Conservation (phyloP, 2,888 invertebrate species). For the Oxystoma pomonae region DNA sequence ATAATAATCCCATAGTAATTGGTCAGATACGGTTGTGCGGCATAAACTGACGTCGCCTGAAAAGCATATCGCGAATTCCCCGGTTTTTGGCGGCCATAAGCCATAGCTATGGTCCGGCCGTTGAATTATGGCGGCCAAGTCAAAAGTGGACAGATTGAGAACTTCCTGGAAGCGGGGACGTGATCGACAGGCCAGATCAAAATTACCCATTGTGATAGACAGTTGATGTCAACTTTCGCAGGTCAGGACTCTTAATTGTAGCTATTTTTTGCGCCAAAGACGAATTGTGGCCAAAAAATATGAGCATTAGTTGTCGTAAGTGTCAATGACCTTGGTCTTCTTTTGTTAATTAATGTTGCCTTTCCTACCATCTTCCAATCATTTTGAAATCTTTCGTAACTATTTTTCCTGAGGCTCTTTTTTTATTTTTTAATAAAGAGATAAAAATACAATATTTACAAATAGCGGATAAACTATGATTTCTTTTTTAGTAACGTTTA, state of each 20-base stretch:
- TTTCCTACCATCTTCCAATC: too few species aligned
- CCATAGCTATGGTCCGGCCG: constrained; percentile 30
- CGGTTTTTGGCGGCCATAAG: constrained; percentile 20
- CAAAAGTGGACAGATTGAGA: constrained; percentile 36
- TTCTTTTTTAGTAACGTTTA: too few species aligned
- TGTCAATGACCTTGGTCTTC: too few species aligned
- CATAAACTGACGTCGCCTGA: constrained; percentile 32
- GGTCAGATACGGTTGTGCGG: constrained; percentile 13
- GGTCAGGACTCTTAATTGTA: constrained; percentile 4
- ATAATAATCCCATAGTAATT: constrained; percentile 25
- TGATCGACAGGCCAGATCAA: constrained; percentile 44
- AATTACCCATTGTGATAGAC: constrained; percentile 43
- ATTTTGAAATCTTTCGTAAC: too few species aligned
- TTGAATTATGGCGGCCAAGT: constrained; percentile 29
- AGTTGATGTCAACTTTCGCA: constrained; percentile 24
- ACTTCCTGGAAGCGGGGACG: constrained; percentile 39
- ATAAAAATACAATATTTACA: too few species aligned
- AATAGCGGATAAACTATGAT: too few species aligned
- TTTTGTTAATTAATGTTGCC: too few species aligned
- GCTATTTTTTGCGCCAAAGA: too few species aligned
- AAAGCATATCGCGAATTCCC: constrained; percentile 37
- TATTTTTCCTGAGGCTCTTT: too few species aligned
- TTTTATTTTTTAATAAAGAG: too few species aligned
- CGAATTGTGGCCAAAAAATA: too few species aligned
- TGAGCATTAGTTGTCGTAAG: too few species aligned